A percentile compares a stretch with the other conserved stretches of the same genome.
Conservation (phyloP, 2,797 vertebrate species). For the Ctenopoma kingsleyae region DNA sequence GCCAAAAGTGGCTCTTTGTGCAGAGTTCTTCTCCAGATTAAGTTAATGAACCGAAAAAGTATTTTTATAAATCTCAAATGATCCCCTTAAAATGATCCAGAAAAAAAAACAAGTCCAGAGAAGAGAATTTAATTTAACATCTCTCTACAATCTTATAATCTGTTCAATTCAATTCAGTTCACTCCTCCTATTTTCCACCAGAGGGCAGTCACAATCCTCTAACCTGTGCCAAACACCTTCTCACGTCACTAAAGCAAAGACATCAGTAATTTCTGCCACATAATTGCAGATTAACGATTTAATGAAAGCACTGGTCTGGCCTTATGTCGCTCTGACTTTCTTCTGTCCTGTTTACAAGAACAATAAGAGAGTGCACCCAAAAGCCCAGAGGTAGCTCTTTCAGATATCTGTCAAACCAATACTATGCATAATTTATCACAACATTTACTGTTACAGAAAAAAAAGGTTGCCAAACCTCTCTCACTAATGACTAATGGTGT, state of each 20-base stretch:
- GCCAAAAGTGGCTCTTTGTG: no score
- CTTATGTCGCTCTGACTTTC: conserved; percentile 9
- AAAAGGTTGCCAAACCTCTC: conserved; percentile 63
- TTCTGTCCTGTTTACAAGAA: conserved; percentile 4
- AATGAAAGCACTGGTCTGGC: background rate
- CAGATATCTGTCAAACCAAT: conserved; percentile 43
- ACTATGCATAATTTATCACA: conserved; percentile 82
- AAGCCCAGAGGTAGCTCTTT: conserved; percentile 34
- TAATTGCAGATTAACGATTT: background rate
- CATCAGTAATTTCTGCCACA: background rate
- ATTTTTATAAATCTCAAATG: no score
- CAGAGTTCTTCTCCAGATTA: no score
- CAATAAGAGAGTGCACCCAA: conserved; percentile 17
- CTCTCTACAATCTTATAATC: no score
- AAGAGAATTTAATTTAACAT: no score
- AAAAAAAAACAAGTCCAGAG: no score
- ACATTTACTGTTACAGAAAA: conserved; percentile 69
- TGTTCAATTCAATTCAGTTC: no score
- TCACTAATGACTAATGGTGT: conserved; percentile 82
- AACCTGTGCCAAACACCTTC: background rate
- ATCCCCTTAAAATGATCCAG: no score
- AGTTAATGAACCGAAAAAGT: no score
- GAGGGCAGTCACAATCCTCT: conserved; percentile 47
- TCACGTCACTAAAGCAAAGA: background rate
- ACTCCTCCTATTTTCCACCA: conserved; percentile 39